phyloP scores from a whole-genome alignment of 2,888 invertebrate genomes.

The Acrobasis consociella region DNA sequence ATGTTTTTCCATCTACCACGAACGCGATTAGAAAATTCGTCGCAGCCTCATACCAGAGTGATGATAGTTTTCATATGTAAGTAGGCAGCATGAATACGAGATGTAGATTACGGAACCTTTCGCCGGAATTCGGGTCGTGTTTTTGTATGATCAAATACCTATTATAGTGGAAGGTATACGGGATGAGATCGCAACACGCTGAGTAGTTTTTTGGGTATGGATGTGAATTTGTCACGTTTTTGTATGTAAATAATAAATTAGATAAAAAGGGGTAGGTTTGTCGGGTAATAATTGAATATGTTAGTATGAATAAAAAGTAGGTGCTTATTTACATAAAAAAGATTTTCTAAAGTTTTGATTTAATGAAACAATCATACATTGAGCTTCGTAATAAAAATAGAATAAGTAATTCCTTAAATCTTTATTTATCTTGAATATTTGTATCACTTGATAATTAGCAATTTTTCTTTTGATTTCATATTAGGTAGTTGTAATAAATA shows the following conservation, averaged over 20 bases:
- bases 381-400: no score
- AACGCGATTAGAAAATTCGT: constrained; percentile 82
- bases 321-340: no score
- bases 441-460: no score
- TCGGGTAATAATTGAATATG: no score
- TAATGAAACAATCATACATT: no score
- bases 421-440: no score
- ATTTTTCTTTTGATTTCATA: no score
- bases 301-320: no score
- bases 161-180: constrained; percentile 17
- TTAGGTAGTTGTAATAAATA: no score
- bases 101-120: constrained; percentile 28
- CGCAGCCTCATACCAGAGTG: constrained; percentile 47
- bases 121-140: constrained; percentile 25
- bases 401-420: no score
- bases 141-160: constrained; percentile 25
- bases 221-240: not conserved
- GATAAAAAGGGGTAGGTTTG: no score
- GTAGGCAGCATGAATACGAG: constrained; percentile 33
- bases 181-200: constrained; percentile 2
- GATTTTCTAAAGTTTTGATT: no score
- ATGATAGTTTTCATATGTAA: constrained; percentile 57
- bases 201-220: constrained; percentile 10
- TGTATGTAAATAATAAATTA: not conserved
- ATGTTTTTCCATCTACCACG: constrained; percentile 34